Base-by-base conservation (phyloP, 2,888 invertebrate genomes). In the Eumacrocentrus americanus region DNA sequence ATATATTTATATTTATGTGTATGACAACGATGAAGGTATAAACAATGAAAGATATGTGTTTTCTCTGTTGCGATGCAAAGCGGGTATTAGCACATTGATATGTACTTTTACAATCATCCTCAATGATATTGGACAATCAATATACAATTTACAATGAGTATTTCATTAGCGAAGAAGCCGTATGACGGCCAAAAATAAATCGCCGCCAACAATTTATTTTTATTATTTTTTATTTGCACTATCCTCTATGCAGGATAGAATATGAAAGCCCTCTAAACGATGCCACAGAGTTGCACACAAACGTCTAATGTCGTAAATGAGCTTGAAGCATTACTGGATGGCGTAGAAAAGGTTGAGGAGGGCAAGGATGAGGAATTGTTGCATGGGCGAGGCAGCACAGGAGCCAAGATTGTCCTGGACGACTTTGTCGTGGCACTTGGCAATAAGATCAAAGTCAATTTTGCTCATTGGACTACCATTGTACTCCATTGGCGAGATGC, bases 401-500 rank as follows among this genome's bases (percentile, higher is more conserved):
- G 79, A 80, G 58, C 80, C 89, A 58, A 88, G 81, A 81, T 89
- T 88, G 66, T 87, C 87, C 70, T 87, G 83, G 46, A 87, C 86
- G 55, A 88, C 84, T 72, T 88, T 87, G 69, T 89, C 89, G 70
- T 88, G 86, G 73, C 90, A 90, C 64, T 86, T 83, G 6, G 88
- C 88, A 63, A 90, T 86, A 7, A 85, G 79, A 62, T 88, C 87
- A 61, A 88, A 82, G 72, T 89, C 87, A 63, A 90, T 83, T 52
- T 84, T 86, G 62, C 85, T 87, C 86, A 94, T 87, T 42, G 88
- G 87, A 66, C 89, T 86, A 0, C 92, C 92, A 67, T 93, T 92
- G 66, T 91, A 88, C 78, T 92, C 91, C 70, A 92, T 83, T 60
- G 94, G 93, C 14, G 92, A 92, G 75, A 94, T 92, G 83, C 94